These are phyloP conservation scores for Aphidius colemani DNA, from an alignment of 2,888 invertebrate species.

Conservation along the genomic window DNA sequence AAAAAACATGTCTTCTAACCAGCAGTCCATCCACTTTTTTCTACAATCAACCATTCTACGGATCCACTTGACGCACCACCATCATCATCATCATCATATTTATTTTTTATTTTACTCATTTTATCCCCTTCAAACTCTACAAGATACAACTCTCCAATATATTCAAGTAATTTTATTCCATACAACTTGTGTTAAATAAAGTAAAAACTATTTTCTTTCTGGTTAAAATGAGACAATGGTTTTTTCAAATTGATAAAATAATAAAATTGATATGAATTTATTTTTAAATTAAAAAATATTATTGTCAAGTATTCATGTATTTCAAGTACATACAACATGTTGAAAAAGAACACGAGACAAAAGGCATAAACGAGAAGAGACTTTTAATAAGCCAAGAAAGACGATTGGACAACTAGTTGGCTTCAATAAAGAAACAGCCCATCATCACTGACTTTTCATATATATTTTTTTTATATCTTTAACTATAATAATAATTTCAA, in stretches of 20 bases:
- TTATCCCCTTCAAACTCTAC: slow-evolving; percentile 2
- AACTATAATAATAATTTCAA: slow-evolving; percentile 23
- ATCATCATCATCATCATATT: slow-evolving; percentile 2
- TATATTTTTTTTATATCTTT: slow-evolving; percentile 19
- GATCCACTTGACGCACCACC: slow-evolving; percentile 21
- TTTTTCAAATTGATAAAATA: neutral
- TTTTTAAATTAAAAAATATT: neutral
- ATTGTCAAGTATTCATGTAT: too few relatives aligned
- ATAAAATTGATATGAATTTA: neutral
- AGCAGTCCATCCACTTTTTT: slow-evolving; percentile 36
- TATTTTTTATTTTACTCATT: slow-evolving; percentile 9
- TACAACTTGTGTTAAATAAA: neutral
- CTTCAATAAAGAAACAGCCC: slow-evolving; percentile 53
- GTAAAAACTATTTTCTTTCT: neutral
- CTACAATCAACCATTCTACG: slow-evolving; percentile 23
- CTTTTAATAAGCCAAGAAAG: slow-evolving; percentile 53
- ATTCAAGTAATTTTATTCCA: neutral
- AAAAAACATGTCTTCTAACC: slow-evolving; percentile 17
- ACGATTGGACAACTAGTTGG: slow-evolving; percentile 56
- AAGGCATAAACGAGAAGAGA: slow-evolving; percentile 51
- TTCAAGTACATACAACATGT: too few relatives aligned
- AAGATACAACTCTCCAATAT: neutral
- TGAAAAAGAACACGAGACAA: slow-evolving; percentile 48
- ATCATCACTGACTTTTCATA: slow-evolving; percentile 39
- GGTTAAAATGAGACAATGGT: too few relatives aligned